Conservation (phyloP, 2,888 invertebrate species). For the Megastigmus dorsalis region DNA sequence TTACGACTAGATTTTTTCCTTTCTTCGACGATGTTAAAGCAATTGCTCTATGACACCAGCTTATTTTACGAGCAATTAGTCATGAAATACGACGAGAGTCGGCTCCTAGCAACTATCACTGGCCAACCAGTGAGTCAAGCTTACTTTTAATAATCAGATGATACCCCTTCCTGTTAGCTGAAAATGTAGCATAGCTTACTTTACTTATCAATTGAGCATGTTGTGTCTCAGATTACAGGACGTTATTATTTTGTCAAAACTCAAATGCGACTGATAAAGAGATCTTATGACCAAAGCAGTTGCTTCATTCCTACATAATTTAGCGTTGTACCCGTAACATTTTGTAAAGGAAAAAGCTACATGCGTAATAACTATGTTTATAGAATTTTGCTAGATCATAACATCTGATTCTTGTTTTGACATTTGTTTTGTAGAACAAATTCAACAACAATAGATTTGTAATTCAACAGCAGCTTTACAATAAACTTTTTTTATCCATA, state of each 20-base stretch:
- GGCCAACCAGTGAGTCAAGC: conserved; percentile 21
- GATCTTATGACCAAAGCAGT: no score
- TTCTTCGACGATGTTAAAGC: not conserved
- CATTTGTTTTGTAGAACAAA: conserved; percentile 17
- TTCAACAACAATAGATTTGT: not conserved
- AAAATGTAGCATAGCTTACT: no score
- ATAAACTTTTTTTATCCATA: no score
- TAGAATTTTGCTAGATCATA: conserved; percentile 24
- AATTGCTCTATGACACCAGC: not conserved
- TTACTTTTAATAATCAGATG: conserved; percentile 26
- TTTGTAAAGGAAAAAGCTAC: not conserved
- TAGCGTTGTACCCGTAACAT: not conserved
- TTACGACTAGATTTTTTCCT: not conserved
- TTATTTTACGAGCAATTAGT: conserved; percentile 27
- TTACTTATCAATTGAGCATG: no score
- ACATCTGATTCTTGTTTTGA: not conserved
- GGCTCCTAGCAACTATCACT: conserved; percentile 1
- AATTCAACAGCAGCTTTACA: no score
- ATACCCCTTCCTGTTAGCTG: conserved; percentile 11
- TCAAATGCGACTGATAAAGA: not conserved
- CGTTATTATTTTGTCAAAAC: not conserved
- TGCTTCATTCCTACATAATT: not conserved
- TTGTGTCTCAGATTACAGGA: no score
- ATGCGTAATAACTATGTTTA: conserved; percentile 10
- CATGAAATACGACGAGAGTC: conserved; percentile 18